Evolutionary conservation across 2,888 invertebrate genomes (phyloP).

Genomic region (Latrodectus hesperus): DNA sequence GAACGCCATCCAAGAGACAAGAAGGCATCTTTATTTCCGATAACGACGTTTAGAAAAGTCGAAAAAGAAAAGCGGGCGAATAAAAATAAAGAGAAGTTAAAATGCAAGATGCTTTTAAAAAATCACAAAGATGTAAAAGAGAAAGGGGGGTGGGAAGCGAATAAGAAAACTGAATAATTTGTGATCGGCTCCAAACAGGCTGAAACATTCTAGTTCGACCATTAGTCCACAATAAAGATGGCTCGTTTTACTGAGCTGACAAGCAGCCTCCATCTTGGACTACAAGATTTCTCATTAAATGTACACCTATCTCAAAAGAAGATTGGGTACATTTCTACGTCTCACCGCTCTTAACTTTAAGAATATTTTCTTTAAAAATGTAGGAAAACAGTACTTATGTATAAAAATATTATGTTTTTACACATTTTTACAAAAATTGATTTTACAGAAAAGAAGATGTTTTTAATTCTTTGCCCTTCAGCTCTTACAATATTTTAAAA

Average conservation of each 20-base stretch:
- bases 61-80: conserved; percentile 17
- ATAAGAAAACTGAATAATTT: conserved; percentile 62
- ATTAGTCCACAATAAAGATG: conserved; percentile 34
- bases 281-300: neutral
- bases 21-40: conserved; percentile 65
- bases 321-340: neutral
- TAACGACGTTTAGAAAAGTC: conserved; percentile 66
- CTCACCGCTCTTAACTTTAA: too few relatives aligned
- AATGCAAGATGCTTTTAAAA: conserved; percentile 65
- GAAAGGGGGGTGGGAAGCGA: neutral
- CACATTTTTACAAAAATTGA: too few relatives aligned
- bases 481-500: too few relatives aligned
- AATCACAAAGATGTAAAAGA: conserved; percentile 50
- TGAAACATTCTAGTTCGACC: conserved; percentile 36
- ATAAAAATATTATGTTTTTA: too few relatives aligned
- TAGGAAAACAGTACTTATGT: neutral
- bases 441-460: too few relatives aligned
- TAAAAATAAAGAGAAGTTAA: neutral
- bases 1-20: conserved; percentile 58
- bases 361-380: too few relatives aligned
- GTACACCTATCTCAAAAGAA: neutral
- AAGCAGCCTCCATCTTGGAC: conserved; percentile 43
- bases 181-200: conserved; percentile 61
- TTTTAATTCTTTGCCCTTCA: too few relatives aligned
- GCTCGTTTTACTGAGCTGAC: conserved; percentile 14